Conservation (phyloP, 2,113 vertebrate species). For the Ranitomeya imitator region DNA sequence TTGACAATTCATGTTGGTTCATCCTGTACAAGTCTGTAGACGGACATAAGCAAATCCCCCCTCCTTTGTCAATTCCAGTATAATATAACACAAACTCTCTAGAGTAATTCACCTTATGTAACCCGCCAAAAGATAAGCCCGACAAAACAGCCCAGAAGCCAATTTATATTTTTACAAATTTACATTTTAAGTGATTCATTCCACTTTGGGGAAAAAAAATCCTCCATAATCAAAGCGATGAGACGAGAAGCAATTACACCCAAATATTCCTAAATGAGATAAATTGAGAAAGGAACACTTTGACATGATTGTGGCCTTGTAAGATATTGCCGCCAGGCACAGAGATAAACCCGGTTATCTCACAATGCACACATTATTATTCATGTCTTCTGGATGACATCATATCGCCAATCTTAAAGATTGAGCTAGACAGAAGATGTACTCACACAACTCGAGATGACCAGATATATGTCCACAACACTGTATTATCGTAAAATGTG, state of each 20-base stretch:
- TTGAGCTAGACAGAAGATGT: not conserved
- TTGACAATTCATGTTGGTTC: too few species aligned
- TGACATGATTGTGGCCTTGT: constrained; percentile 34
- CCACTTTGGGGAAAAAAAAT: not conserved
- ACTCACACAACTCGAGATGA: constrained; percentile 2
- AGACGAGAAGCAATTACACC: not conserved
- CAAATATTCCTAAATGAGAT: not conserved
- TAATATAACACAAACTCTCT: not conserved
- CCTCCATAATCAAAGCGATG: not conserved
- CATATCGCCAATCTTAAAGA: constrained; percentile 20
- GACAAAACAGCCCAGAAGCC: not conserved
- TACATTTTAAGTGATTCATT: not conserved
- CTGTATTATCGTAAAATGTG: not conserved
- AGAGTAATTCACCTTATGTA: not conserved
- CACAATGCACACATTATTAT: constrained; percentile 52
- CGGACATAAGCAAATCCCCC: too few species aligned
- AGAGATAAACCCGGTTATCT: constrained; percentile 40
- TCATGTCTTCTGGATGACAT: constrained; percentile 33
- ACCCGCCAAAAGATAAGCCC: not conserved
- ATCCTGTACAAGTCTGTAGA: too few species aligned
- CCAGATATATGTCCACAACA: not conserved
- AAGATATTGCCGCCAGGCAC: constrained; percentile 24
- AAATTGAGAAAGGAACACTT: constrained; percentile 31
- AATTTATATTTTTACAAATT: not conserved
- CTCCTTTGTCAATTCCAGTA: not conserved